Conservation (phyloP, 1,140 invertebrate species). For the Paramacrobiotus metropolitanus region DNA sequence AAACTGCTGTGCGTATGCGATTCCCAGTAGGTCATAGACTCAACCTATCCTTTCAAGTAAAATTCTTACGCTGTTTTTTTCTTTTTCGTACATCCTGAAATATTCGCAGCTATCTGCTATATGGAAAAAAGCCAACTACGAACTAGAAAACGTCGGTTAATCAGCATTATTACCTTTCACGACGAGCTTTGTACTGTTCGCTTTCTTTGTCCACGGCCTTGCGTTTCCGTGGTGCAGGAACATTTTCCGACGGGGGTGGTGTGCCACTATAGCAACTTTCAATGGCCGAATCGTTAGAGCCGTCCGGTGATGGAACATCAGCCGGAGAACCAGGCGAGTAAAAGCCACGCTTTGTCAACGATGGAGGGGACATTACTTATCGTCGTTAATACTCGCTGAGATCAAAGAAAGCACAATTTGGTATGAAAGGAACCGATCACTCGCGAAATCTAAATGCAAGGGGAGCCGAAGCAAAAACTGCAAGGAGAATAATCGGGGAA, state of each 20-base stretch:
- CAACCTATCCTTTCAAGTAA: too few species aligned
- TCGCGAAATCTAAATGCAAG: not conserved
- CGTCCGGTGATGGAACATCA: not conserved
- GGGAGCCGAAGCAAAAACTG: not conserved
- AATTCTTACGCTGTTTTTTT: too few species aligned
- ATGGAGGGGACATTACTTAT: too few species aligned
- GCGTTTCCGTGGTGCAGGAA: not conserved
- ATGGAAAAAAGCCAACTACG: too few species aligned
- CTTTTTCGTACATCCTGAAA: too few species aligned
- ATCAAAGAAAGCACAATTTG: too few species aligned
- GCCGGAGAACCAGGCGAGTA: not conserved
- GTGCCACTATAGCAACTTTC: not conserved
- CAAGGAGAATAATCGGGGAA: not conserved
- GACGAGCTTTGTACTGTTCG: not conserved
- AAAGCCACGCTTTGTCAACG: not conserved
- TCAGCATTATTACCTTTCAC: slow-evolving; percentile 3
- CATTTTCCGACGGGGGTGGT: not conserved
- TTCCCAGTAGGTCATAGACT: too few species aligned
- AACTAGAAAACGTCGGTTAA: too few species aligned
- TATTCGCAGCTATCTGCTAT: too few species aligned
- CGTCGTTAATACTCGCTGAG: too few species aligned
- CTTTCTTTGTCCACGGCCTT: not conserved
- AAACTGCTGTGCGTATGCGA: too few species aligned
- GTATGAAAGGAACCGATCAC: not conserved
- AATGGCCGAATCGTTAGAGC: not conserved